A percentile compares a stretch with the other conserved stretches of the same genome.
phyloP scores from a whole-genome alignment of 2,797 vertebrate genomes.

The Discoglossus pictus region DNA sequence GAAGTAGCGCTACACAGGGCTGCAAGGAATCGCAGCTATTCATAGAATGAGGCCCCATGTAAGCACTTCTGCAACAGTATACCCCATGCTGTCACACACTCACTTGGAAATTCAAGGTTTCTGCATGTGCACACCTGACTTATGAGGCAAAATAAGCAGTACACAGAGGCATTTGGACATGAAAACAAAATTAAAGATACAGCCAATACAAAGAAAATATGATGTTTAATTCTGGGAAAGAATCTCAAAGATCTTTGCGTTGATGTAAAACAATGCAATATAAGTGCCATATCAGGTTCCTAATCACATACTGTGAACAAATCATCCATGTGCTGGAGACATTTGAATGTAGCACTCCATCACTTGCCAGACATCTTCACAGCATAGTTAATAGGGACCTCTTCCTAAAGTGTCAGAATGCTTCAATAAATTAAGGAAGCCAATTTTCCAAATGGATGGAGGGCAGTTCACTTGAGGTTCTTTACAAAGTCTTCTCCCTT shows the following conservation, averaged over 20 bases:
- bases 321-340: conserved; percentile 4
- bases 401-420: conserved; percentile 63
- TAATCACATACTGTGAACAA: conserved; percentile 11
- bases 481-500: conserved; percentile 95
- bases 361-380: conserved; percentile 8
- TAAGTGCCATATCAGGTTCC: conserved; percentile 6
- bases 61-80: too few species aligned
- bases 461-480: conserved; percentile 82
- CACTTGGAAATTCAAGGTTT: too few species aligned
- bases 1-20: too few species aligned
- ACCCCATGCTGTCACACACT: too few species aligned
- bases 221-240: conserved; percentile 25
- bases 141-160: too few species aligned
- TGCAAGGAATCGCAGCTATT: too few species aligned
- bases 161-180: too few species aligned
- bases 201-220: conserved; percentile 43
- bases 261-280: conserved; percentile 9
- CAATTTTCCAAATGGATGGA: not conserved
- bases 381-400: not conserved
- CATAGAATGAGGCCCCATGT: too few species aligned
- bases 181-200: too few species aligned
- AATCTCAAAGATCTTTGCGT: conserved; percentile 18
- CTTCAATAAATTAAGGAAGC: conserved; percentile 71
- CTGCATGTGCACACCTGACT: too few species aligned
- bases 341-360: not conserved